Conservation (phyloP, 1,140 invertebrate species). For the Hormaphis cornu region DNA sequence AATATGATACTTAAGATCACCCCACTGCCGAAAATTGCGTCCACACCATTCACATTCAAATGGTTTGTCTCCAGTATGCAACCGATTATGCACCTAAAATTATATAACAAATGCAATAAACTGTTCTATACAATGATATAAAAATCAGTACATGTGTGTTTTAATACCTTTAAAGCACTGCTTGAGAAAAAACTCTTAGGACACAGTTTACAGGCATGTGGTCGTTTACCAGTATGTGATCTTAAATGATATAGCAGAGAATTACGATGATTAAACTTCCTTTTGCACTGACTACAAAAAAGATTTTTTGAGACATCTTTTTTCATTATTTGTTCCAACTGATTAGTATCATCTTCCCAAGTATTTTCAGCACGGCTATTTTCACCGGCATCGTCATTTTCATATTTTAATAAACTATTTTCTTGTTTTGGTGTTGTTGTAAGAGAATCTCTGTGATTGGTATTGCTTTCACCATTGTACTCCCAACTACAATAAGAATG, state of each 20-base stretch:
- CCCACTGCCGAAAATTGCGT: slow-evolving; percentile 71
- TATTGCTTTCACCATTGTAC: slow-evolving; percentile 16
- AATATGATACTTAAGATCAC: slow-evolving; percentile 81
- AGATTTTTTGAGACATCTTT: slow-evolving; percentile 38
- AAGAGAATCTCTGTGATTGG: not conserved
- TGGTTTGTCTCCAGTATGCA: slow-evolving; percentile 68
- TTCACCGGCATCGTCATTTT: slow-evolving; percentile 22
- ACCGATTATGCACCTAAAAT: slow-evolving; percentile 56
- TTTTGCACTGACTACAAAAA: slow-evolving; percentile 58
- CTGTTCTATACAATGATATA: too few species aligned
- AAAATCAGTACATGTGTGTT: too few species aligned
- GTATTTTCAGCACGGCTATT: slow-evolving; percentile 10
- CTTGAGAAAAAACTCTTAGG: slow-evolving; percentile 71
- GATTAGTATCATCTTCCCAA: slow-evolving; percentile 24
- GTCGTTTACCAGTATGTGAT: slow-evolving; percentile 65
- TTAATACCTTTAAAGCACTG: slow-evolving; percentile 62
- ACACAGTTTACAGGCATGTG: slow-evolving; percentile 71
- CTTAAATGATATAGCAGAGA: slow-evolving; percentile 74
- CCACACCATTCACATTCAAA: slow-evolving; percentile 71
- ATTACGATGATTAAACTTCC: slow-evolving; percentile 70
- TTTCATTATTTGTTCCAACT: slow-evolving; percentile 25
- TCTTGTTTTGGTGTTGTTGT: slow-evolving; percentile 16
- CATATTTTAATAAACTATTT: slow-evolving; percentile 10
- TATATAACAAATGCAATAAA: slow-evolving; percentile 17
- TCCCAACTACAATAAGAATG: slow-evolving; percentile 8